Conservation (phyloP, 2,888 invertebrate species). For the Blera fallax region DNA sequence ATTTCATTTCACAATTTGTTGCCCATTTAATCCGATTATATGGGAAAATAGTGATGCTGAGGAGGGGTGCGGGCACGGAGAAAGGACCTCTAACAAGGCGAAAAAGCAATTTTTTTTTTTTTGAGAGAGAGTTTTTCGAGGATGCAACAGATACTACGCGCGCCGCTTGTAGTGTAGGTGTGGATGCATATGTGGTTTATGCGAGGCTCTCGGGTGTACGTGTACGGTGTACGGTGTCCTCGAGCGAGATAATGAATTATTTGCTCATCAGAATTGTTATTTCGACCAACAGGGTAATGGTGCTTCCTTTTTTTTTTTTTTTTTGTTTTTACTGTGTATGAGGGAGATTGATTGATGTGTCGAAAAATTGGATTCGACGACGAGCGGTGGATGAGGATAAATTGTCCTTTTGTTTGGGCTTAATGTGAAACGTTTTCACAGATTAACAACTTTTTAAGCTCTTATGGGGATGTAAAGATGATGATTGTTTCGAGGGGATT, state of each 20-base stretch:
- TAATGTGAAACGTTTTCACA: conserved; percentile 55
- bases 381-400: conserved; percentile 15
- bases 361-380: conserved; percentile 61
- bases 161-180: neutral
- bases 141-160: conserved; percentile 59
- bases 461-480: neutral
- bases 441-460: conserved; percentile 56
- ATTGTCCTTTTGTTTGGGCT: conserved; percentile 52
- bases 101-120: conserved; percentile 42
- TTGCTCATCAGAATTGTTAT: conserved; percentile 69
- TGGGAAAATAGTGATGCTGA: conserved; percentile 14
- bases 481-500: conserved; percentile 15
- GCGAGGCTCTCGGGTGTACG: neutral
- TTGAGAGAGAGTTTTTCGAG: too few relatives aligned
- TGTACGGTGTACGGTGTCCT: conserved; percentile 59
- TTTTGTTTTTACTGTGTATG: neutral
- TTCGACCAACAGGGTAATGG: conserved; percentile 4
- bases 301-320: conserved; percentile 9
- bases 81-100: neutral
- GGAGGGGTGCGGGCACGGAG: neutral
- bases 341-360: conserved; percentile 68
- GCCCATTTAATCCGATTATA: conserved; percentile 72
- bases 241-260: conserved; percentile 70
- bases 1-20: conserved; percentile 72
- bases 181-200: conserved; percentile 49